These are phyloP conservation scores for Plestiodon gilberti DNA, from an alignment of 2,113 vertebrate genomes.

Conservation along the genomic window DNA sequence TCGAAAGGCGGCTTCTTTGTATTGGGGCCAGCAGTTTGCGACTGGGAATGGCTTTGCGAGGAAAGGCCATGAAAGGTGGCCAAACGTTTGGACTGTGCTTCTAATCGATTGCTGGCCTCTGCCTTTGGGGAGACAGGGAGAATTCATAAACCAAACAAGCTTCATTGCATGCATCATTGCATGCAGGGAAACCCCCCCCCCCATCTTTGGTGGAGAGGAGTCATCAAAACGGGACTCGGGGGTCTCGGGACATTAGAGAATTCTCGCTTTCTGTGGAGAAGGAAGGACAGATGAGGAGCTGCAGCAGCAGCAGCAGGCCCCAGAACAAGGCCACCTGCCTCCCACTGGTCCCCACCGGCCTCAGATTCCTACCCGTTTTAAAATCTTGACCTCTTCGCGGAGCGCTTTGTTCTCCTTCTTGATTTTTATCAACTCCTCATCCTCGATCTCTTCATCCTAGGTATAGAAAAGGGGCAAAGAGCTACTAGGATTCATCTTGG, in stretches of 20 bases:
- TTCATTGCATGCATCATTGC: no score
- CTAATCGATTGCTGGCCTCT: neutral
- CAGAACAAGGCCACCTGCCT: fast-evolving
- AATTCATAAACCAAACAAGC: neutral
- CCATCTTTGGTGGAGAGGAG: slow-evolving; percentile 90
- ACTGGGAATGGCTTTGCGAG: no score
- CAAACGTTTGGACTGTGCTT: neutral
- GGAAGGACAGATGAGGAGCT: neutral
- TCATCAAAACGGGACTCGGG: slow-evolving; percentile 89
- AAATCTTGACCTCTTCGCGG: slow-evolving; percentile 80
- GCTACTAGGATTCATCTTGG: neutral
- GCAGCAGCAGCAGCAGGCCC: fast-evolving
- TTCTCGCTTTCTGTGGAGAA: slow-evolving; percentile 81
- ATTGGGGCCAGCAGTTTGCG: neutral
- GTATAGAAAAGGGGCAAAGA: neutral
- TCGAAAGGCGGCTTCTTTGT: neutral
- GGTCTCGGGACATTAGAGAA: slow-evolving; percentile 80
- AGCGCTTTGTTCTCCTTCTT: slow-evolving; percentile 84
- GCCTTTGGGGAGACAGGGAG: neutral
- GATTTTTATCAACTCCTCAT: slow-evolving; percentile 88
- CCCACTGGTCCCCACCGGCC: fast-evolving
- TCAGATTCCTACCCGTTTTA: slow-evolving; percentile 79
- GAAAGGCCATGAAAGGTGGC: neutral
- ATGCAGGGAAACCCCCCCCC: neutral
- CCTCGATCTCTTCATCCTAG: no score